Evolutionary conservation across 2,888 invertebrate species (phyloP).

Genomic region (Lagria hirta): DNA sequence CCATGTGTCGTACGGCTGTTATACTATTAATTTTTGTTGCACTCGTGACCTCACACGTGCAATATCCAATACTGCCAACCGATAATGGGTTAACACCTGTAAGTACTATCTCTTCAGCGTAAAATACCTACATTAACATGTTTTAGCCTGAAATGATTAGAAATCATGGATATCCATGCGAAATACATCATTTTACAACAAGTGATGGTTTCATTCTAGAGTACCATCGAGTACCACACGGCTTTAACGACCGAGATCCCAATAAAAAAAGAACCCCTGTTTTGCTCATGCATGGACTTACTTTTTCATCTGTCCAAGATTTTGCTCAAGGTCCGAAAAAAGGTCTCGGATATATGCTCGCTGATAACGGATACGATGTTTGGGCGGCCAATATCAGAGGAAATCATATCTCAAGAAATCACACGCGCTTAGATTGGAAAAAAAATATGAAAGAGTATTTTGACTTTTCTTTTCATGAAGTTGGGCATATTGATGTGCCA

Average conservation of each 20-base stretch:
- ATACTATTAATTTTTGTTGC: too few relatives aligned
- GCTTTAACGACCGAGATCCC: constrained; percentile 49
- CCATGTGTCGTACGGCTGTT: too few relatives aligned
- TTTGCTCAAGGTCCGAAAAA: constrained; percentile 23
- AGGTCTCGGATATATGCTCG: constrained; percentile 35
- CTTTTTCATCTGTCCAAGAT: constrained; percentile 26
- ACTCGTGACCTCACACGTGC: too few relatives aligned
- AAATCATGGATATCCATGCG: constrained; percentile 66
- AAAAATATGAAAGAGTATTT: constrained; percentile 50
- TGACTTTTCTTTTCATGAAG: constrained; percentile 9
- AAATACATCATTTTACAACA: constrained; percentile 66
- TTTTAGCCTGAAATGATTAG: constrained; percentile 56
- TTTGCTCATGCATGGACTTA: constrained; percentile 54
- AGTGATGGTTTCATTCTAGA: constrained; percentile 76
- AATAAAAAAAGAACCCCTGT: constrained; percentile 55
- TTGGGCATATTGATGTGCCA: constrained; percentile 15
- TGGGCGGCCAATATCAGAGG: constrained; percentile 78
- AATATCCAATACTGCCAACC: too few relatives aligned
- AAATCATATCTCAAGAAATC: constrained; percentile 61
- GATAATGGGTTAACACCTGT: too few relatives aligned
- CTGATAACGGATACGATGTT: constrained; percentile 45
- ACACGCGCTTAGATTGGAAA: constrained; percentile 49
- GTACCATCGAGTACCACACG: constrained; percentile 69
- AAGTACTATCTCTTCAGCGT: too few relatives aligned
- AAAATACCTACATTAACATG: too few relatives aligned